Evolutionary conservation across 2,888 invertebrate genomes (phyloP).

Genomic region (Phania funesta): DNA sequence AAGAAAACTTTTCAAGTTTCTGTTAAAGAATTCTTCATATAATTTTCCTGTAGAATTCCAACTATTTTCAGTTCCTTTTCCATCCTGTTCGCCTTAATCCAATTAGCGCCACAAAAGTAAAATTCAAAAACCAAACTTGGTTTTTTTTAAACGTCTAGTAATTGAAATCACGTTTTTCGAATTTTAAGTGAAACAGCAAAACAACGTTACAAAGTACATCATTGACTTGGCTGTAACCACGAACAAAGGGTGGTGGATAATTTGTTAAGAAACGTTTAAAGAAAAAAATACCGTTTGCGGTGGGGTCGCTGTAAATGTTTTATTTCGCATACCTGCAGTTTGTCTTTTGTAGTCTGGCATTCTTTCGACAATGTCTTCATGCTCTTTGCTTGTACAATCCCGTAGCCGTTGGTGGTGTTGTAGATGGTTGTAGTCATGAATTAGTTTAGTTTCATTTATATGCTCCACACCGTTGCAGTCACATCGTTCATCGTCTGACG

Average conservation of each 20-base stretch:
- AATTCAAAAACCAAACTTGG: neutral
- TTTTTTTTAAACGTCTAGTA: conserved; percentile 16
- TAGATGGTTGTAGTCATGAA: neutral
- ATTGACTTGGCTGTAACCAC: neutral
- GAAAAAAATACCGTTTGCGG: conserved; percentile 53
- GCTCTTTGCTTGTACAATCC: neutral
- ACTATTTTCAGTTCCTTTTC: neutral
- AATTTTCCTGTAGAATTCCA: neutral
- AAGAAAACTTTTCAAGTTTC: too few species aligned
- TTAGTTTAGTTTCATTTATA: conserved; percentile 16
- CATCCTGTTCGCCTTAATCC: neutral
- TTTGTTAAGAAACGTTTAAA: neutral
- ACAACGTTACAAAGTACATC: neutral
- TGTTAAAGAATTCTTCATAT: neutral
- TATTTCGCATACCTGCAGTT: conserved; percentile 18
- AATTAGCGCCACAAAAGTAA: neutral
- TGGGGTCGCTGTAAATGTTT: conserved; percentile 30
- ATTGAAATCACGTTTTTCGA: conserved; percentile 34
- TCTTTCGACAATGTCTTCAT: neutral
- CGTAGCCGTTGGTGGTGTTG: neutral
- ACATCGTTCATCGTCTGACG: conserved; percentile 70
- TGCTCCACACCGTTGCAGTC: conserved; percentile 39
- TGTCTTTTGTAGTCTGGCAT: conserved; percentile 26
- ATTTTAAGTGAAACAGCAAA: neutral
- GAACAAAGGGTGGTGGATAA: neutral